Evolutionary conservation across 1,140 invertebrate genomes (phyloP), one percentile per base, ranked within the genome.

Genomic region (Drosophila setifemur): DNA sequence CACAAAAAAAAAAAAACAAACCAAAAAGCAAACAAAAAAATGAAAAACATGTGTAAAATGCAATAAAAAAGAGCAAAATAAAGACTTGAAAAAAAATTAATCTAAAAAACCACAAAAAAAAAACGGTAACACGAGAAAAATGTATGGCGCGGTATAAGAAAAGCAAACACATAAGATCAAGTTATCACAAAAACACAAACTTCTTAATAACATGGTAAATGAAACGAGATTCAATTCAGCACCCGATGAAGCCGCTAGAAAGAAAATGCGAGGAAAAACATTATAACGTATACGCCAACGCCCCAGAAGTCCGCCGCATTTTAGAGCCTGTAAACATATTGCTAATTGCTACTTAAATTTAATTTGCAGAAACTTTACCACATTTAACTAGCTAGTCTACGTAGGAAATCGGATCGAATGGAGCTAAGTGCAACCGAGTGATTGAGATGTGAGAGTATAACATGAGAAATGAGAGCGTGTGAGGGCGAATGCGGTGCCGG

Each of bases 11-110:
- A 47, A 54, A 57, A 58, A 47, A 55, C 52, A 42, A 40, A 54
- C 42, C 71, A 40, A 47, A 64, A 53, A 72, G 54, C 3, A 26
- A 33, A 71, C 57, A 72, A 72, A 71, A 72, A 72, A 72, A 72
- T 72, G 69, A 72, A 72, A 72, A 75, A 75, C 57, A 73, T 54
- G 61, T 76, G 73, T 72, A 89, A 88, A 77, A 89, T 73, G 69
- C 79, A 89, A 89, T 89, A 89, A 89, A 89, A 89, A 89, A 83
- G 67, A 89, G 82, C 88, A 89, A 89, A 89, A 89, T 73, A 89
- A 89, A 89, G 88, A 89, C 88, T 89, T 89, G 67, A 85, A 89
- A 85, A 71, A 53, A 75, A 73, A 61, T 71, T 63, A 85, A 85
- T 68, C 31, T 73, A 73, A 76, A 88, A 29, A 64, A 57, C 50